These are phyloP conservation scores for Leptestheria dahalacensis DNA, from an alignment of 1,140 invertebrate species.

Conservation along the genomic window DNA sequence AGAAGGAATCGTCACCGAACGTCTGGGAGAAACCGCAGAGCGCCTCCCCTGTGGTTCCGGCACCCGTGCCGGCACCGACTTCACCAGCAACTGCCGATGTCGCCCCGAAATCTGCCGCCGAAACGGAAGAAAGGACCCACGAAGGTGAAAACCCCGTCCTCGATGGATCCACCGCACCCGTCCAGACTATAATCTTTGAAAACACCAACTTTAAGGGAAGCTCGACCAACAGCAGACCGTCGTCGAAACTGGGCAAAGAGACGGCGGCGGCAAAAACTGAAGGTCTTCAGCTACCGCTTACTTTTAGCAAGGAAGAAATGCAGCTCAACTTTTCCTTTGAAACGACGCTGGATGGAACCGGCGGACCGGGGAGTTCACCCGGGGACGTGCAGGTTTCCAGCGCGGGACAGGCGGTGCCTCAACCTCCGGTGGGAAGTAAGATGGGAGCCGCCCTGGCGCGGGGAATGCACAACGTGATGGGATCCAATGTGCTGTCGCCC, in stretches of 20 bases:
- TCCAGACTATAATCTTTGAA: constrained; percentile 80
- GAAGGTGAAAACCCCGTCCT: constrained; percentile 29
- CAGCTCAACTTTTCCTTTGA: constrained; percentile 82
- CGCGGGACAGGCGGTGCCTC: constrained; percentile 15
- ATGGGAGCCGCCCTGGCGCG: constrained; percentile 32
- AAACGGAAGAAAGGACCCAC: constrained; percentile 16
- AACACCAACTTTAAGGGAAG: constrained; percentile 71
- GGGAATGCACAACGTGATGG: constrained; percentile 9
- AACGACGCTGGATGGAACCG: constrained; percentile 33
- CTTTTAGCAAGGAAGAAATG: constrained; percentile 58
- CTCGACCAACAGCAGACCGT: constrained; percentile 40
- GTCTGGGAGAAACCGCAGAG: constrained; percentile 74
- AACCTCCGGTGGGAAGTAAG: constrained; percentile 32
- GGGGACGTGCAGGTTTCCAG: not conserved
- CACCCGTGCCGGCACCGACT: not conserved
- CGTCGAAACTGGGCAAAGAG: constrained; percentile 31
- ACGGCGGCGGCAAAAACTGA: constrained; percentile 20
- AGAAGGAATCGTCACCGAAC: constrained; percentile 31
- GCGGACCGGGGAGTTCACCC: not conserved
- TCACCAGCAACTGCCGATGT: not conserved
- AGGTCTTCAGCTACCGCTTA: constrained; percentile 41
- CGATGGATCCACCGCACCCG: constrained; percentile 58
- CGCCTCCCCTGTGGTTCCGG: constrained; percentile 31
- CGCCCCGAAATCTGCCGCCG: not conserved
- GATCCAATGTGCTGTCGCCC: constrained; percentile 35